These are phyloP conservation scores for Melanotaenia duboulayi DNA, from an alignment of 2,113 vertebrate genomes.

Conservation along the genomic window DNA sequence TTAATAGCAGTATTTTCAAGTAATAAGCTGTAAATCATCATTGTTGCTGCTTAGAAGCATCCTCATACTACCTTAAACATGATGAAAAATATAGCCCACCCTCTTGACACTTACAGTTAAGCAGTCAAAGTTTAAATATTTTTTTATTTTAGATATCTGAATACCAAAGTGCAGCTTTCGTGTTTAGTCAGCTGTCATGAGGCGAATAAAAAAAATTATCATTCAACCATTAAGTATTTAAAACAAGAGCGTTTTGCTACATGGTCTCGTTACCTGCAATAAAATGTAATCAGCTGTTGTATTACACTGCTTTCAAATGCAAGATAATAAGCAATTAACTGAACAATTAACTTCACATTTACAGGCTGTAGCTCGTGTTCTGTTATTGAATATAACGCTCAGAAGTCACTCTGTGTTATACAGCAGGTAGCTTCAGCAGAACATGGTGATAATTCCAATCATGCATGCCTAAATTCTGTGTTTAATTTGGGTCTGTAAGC, in stretches of 20 bases:
- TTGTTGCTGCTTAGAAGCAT: constrained; percentile 29
- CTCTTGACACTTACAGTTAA: constrained; percentile 30
- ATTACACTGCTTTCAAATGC: constrained; percentile 17
- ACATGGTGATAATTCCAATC: background rate
- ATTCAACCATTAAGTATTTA: constrained; percentile 25
- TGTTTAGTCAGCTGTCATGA: background rate
- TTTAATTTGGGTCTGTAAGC: constrained; percentile 10
- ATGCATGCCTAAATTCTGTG: constrained; percentile 11
- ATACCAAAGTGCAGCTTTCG: constrained; percentile 6
- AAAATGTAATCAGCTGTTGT: constrained; percentile 55
- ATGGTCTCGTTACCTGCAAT: constrained; percentile 37
- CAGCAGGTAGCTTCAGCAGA: constrained; percentile 6
- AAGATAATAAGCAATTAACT: constrained; percentile 63
- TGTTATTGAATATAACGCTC: constrained; percentile 50
- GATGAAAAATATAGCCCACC: constrained; percentile 35
- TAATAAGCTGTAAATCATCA: constrained; percentile 10
- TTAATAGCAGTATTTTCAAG: background rate
- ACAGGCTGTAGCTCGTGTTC: constrained; percentile 37
- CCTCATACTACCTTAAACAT: constrained; percentile 24
- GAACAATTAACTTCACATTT: constrained; percentile 71
- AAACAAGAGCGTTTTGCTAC: constrained; percentile 18
- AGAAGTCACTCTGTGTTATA: constrained; percentile 39
- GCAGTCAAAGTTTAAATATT: constrained; percentile 21
- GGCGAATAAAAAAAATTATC: background rate
- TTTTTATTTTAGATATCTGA: constrained; percentile 8